Conservation (phyloP, 2,797 vertebrate species). For the Falco cherrug region DNA sequence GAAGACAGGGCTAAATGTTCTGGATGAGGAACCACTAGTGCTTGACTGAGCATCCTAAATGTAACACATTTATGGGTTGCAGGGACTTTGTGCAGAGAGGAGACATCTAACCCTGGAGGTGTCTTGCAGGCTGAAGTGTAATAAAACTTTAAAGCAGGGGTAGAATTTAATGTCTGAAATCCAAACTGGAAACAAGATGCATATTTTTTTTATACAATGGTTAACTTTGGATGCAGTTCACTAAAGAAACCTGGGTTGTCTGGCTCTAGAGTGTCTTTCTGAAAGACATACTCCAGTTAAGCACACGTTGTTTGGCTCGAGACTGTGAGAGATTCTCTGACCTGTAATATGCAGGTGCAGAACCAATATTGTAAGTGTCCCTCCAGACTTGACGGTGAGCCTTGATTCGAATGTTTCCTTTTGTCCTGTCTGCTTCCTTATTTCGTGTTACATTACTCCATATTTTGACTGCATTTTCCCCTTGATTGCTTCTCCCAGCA, state of each 20-base stretch:
- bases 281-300: constrained; percentile 29
- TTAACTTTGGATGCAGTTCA: constrained; percentile 40
- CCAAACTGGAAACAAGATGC: constrained; percentile 11
- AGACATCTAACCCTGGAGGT: not conserved
- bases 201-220: not conserved
- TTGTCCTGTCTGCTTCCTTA: constrained; percentile 58
- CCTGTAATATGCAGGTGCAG: constrained; percentile 53
- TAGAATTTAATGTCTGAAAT: constrained; percentile 17
- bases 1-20: not conserved
- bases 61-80: not conserved
- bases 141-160: not conserved
- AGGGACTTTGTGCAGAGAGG: not conserved
- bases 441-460: not conserved
- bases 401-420: not conserved
- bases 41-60: not conserved
- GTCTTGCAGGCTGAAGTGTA: not conserved
- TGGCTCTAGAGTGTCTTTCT: constrained; percentile 31
- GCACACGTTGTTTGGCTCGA: constrained; percentile 12
- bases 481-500: constrained; percentile 12
- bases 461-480: not conserved
- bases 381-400: not conserved
- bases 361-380: constrained; percentile 2
- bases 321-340: constrained; percentile 49
- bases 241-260: not conserved
- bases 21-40: not conserved